These are phyloP conservation scores for Cheumatopsyche charites DNA, from an alignment of 1,140 invertebrate genomes.

Conservation along the genomic window DNA sequence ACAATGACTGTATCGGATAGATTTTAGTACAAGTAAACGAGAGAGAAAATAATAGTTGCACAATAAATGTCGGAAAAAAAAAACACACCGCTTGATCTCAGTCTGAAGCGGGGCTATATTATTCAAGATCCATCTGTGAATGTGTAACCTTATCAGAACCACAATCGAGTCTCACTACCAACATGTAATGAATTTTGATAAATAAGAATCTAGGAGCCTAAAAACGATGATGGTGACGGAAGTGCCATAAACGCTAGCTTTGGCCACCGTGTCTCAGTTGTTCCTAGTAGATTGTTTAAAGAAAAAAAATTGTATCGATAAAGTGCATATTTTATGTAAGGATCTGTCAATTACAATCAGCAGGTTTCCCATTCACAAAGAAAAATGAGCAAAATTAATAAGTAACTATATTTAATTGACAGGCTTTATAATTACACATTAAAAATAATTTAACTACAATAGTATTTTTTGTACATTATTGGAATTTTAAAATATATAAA, in stretches of 20 bases:
- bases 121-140: constrained; percentile 15
- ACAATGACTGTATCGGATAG: constrained; percentile 41
- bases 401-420: constrained; percentile 44
- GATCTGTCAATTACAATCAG: constrained; percentile 47
- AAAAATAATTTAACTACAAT: constrained; percentile 62
- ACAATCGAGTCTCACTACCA: constrained; percentile 30
- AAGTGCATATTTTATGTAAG: constrained; percentile 43
- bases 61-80: constrained; percentile 4
- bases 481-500: constrained; percentile 63
- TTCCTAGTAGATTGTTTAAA: constrained; percentile 46
- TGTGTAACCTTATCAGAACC: constrained; percentile 19
- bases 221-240: constrained; percentile 30
- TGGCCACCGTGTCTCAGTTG: constrained; percentile 20
- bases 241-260: constrained; percentile 31
- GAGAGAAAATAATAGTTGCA: constrained; percentile 35
- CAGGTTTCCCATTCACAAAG: constrained; percentile 43
- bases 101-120: constrained; percentile 31
- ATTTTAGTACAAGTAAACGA: constrained; percentile 46
- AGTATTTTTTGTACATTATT: constrained; percentile 64
- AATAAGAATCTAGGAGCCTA: constrained; percentile 38
- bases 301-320: constrained; percentile 20
- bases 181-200: constrained; percentile 23
- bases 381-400: constrained; percentile 44
- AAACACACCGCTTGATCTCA: constrained; percentile 31
- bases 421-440: constrained; percentile 49